Conservation (phyloP, 2,113 vertebrate genomes). For the Vulpes vulpes region DNA sequence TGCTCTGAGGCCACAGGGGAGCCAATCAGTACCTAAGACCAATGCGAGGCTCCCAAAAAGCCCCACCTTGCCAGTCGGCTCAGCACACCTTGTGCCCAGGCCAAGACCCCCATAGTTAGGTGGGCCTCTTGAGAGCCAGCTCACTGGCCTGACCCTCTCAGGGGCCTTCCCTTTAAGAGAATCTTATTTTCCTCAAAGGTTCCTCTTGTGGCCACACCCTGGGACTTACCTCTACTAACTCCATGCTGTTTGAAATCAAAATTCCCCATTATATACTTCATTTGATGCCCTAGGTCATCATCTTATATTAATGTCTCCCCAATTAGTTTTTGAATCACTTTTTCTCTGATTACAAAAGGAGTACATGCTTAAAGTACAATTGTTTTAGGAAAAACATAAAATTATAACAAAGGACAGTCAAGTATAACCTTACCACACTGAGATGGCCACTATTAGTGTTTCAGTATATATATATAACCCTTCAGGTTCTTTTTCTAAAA, state of each 20-base stretch:
- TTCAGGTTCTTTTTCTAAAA: slow-evolving; percentile 44
- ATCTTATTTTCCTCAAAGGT: slow-evolving; percentile 16
- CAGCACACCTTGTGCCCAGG: background rate
- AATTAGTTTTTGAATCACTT: slow-evolving; percentile 23
- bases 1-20: background rate
- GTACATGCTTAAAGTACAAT: background rate
- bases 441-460: background rate
- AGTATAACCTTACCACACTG: background rate
- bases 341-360: slow-evolving; percentile 42
- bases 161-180: slow-evolving; percentile 6
- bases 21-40: background rate
- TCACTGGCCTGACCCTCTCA: background rate
- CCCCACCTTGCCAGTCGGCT: background rate
- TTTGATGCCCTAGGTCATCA: slow-evolving; percentile 10
- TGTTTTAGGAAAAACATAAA: background rate
- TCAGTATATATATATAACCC: slow-evolving; percentile 22
- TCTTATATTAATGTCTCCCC: background rate
- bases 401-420: slow-evolving; percentile 57
- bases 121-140: background rate
- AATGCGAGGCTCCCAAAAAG: background rate
- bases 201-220: background rate
- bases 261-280: background rate
- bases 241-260: slow-evolving; percentile 23
- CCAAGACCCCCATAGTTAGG: background rate
- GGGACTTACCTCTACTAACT: background rate